Evolutionary conservation across 2,888 invertebrate genomes (phyloP), one percentile per base, ranked within the genome.

Genomic region (Gibbula magus): DNA sequence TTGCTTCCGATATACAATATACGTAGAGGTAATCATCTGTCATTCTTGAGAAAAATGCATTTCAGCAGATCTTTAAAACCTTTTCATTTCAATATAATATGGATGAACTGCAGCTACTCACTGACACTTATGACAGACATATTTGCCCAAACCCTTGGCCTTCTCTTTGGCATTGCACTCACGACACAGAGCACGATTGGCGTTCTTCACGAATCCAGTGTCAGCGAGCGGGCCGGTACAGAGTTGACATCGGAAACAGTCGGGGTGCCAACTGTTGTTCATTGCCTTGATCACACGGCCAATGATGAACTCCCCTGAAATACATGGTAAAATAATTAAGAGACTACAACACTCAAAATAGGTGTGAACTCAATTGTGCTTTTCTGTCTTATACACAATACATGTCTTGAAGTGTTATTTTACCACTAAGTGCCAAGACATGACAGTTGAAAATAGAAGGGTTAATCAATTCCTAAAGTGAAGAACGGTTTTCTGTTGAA

Each of bases 201-300:
- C 93, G 88, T 94, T 94, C 85, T 94, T 93, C 81, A 99, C 98
- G 93, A 99, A 99, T 18, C 99, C 99, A 75, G 96, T 95, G 93
- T 99, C 99, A 0, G 99, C 98, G 86, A 99, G 94, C 92, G 97
- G 97, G 82, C 96, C 95, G 87, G 95, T 95, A 93, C 99, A 99
- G 93, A 97, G 95, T 92, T 99, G 97, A 92, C 99, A 99, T 29
- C 97, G 95, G 94, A 99, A 99, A 93, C 99, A 99, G 82, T 96
- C 95, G 1, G 99, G 99, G 94, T 99, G 99, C 99, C 99, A 99
- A 93, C 97, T 98, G 51, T 97, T 95, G 91, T 99, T 98, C 98
- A 99, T 99, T 0, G 99, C 99, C 93, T 99, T 99, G 92, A 99
- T 99, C 70, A 99, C 99, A 80, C 99, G 96, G 0, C 99, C 99